Conservation (phyloP, 2,113 vertebrate species). For the Dermatemys mawii region DNA sequence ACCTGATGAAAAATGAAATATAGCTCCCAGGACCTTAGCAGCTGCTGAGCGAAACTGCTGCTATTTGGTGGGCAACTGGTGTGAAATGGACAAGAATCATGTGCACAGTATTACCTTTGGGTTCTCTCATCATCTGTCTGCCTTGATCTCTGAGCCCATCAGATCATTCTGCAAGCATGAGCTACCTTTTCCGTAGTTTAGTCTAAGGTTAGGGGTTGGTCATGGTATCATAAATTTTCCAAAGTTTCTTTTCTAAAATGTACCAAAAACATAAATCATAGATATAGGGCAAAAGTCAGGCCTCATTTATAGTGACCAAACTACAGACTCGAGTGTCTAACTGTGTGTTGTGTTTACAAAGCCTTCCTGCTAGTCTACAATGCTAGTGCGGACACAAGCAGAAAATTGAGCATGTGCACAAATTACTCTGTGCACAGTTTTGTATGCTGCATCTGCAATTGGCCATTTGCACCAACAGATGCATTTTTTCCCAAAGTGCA, state of each 20-base stretch:
- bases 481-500: constrained; percentile 2
- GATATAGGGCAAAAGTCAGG: not conserved
- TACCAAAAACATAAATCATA: not conserved
- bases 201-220: not conserved
- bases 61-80: not conserved
- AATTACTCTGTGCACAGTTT: not conserved
- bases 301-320: not conserved
- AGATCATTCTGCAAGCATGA: not conserved
- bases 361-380: not conserved
- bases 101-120: not conserved
- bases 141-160: not conserved
- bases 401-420: not conserved
- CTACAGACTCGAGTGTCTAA: not conserved
- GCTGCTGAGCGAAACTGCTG: not conserved
- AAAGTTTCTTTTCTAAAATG: not conserved
- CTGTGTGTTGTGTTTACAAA: not conserved
- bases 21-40: not conserved
- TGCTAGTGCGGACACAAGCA: not conserved
- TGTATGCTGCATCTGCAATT: not conserved
- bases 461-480: not conserved
- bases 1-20: not conserved
- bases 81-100: not conserved
- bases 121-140: not conserved
- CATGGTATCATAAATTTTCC: not conserved
- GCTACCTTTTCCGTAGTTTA: not conserved